phyloP scores from a whole-genome alignment of 2,888 invertebrate genomes.

The Zonitis immaculata region DNA sequence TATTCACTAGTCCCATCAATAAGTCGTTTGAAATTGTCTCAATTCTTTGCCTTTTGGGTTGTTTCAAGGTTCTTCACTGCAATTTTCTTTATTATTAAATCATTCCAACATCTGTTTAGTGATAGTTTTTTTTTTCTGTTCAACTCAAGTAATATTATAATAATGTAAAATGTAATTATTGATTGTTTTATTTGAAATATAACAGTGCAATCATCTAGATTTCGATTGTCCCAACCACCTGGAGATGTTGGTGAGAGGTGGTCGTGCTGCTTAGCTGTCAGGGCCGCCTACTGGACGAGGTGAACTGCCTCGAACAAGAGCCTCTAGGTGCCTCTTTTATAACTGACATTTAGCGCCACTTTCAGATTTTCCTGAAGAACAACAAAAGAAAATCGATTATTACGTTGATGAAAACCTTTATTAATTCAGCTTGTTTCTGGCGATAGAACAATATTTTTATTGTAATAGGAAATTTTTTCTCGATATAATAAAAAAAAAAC shows the following conservation, averaged over 20 bases:
- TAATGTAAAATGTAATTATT: too few relatives aligned
- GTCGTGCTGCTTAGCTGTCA: conserved; percentile 13
- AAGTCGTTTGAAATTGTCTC: neutral
- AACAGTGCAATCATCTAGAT: neutral
- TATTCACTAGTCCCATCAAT: too few relatives aligned
- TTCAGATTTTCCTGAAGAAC: too few relatives aligned
- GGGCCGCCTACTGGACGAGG: conserved; percentile 20
- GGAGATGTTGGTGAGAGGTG: conserved; percentile 12
- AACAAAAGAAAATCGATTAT: too few relatives aligned
- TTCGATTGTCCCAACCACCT: neutral
- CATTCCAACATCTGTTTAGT: neutral
- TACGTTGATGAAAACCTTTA: too few relatives aligned
- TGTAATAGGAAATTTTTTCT: too few relatives aligned
- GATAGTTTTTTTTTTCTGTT: too few relatives aligned
- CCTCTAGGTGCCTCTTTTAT: conserved; percentile 15
- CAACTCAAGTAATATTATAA: too few relatives aligned
- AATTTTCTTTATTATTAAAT: neutral
- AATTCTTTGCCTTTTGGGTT: neutral
- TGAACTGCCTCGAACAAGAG: conserved; percentile 20
- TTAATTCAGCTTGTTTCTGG: too few relatives aligned
- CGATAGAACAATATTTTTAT: too few relatives aligned
- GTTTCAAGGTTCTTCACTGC: neutral
- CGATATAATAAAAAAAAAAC: too few relatives aligned
- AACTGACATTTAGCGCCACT: conserved; percentile 14
- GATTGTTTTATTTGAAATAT: neutral